Evolutionary conservation across 2,888 invertebrate species (phyloP).

Genomic region (Caenorhabditis drosophilae): DNA sequence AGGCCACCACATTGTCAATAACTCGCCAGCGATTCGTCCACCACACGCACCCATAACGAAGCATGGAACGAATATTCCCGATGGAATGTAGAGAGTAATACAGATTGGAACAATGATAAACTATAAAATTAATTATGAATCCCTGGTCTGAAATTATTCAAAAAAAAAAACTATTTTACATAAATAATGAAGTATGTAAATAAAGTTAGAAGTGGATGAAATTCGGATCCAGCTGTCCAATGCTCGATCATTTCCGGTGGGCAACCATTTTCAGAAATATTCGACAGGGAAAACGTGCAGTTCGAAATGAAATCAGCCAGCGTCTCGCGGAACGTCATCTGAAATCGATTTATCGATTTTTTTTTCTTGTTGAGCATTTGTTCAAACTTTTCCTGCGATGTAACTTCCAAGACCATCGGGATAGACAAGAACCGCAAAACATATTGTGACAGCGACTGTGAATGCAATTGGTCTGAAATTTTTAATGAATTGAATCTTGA

Average conservation of each 20-base stretch:
- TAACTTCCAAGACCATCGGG: conserved; percentile 90
- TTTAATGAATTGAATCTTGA: background rate
- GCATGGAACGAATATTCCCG: conserved; percentile 92
- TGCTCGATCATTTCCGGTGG: conserved; percentile 39
- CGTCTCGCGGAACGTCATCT: conserved; percentile 57
- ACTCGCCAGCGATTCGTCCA: conserved; percentile 62
- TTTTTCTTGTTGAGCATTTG: too few relatives aligned
- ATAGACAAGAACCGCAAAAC: conserved; percentile 77
- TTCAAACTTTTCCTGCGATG: conserved; percentile 72
- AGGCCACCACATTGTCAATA: conserved; percentile 91
- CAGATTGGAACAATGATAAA: conserved; percentile 56
- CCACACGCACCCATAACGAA: conserved; percentile 76
- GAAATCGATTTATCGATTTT: too few relatives aligned
- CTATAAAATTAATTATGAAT: conserved; percentile 27
- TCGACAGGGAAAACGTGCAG: conserved; percentile 49
- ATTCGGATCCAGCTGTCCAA: conserved; percentile 37
- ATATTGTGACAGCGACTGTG: conserved; percentile 36
- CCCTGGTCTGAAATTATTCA: too few relatives aligned
- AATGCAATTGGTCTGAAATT: conserved; percentile 41
- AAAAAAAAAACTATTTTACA: conserved; percentile 21
- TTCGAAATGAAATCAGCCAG: conserved; percentile 55
- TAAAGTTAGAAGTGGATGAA: conserved; percentile 41
- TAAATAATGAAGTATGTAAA: conserved; percentile 38
- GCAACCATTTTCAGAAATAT: conserved; percentile 39
- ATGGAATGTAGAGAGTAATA: conserved; percentile 52